phyloP scores from a whole-genome alignment of 2,888 invertebrate genomes.

The Dryocosmus kuriphilus region DNA sequence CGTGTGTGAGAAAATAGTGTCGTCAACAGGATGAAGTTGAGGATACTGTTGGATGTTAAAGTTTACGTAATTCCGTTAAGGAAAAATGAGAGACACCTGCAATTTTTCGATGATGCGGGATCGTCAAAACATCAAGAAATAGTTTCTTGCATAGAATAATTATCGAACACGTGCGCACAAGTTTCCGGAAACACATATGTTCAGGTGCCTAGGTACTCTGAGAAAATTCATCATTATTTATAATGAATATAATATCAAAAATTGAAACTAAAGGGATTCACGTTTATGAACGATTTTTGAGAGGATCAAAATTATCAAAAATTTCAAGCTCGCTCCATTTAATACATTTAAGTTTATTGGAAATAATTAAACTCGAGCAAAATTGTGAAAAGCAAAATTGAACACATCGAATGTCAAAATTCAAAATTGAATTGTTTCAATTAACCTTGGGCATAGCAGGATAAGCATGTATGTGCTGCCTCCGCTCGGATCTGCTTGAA shows the following conservation, averaged over 20 bases:
- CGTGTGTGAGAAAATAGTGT: constrained; percentile 6
- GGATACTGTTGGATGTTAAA: constrained; percentile 5
- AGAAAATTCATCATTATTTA: not conserved
- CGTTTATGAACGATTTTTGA: too few species aligned
- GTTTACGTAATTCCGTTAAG: constrained; percentile 11
- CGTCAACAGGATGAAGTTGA: constrained; percentile 9
- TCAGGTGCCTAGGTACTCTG: not conserved
- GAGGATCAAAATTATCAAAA: too few species aligned
- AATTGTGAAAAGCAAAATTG: too few species aligned
- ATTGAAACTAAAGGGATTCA: too few species aligned
- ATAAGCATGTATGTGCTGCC: too few species aligned
- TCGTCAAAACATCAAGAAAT: constrained; percentile 12
- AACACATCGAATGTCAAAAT: too few species aligned
- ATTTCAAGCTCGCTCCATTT: too few species aligned
- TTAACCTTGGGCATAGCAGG: too few species aligned
- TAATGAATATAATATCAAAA: not conserved
- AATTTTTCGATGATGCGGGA: constrained; percentile 32
- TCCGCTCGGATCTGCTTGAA: too few species aligned
- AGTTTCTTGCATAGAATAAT: constrained; percentile 26
- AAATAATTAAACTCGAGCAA: too few species aligned
- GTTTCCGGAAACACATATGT: constrained; percentile 19
- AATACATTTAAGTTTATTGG: too few species aligned
- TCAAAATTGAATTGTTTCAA: too few species aligned
- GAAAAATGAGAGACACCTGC: constrained; percentile 21
- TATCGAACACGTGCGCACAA: constrained; percentile 19